Base-by-base conservation (phyloP, 92 coral and sea anemone species). In the Siderastrea siderea region DNA sequence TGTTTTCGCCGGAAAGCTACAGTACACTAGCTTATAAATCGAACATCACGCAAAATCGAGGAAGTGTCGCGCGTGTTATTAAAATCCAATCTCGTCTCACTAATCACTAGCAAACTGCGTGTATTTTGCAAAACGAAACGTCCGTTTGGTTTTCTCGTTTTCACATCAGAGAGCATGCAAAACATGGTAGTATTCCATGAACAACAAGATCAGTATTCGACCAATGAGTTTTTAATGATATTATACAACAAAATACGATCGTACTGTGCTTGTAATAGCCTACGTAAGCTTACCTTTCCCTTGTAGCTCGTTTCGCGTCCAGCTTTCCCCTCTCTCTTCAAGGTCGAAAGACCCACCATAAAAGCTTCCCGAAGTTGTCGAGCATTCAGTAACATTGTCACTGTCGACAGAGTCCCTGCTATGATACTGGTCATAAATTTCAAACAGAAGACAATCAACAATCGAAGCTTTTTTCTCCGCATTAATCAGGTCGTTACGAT, bases 311-410 rank as follows among this genome's bases (percentile, higher is more conserved):
- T 87, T 90, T 50, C 92, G 88, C 6, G 99, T 94, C 99, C 99
- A 97, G 16, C 94, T 91, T 89, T 97, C 97, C 7, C 98, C 96
- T 51, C 98, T 96, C 62, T 97, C 99, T 84, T 97, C 99, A 5
- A 97, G 95, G 91, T 97, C 99, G 90, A 97, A 97, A 64, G 99
- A 97, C 1, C 98, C 99, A 48, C 98, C 95, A 87, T 92, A 97
- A 67, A 97, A 85, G 59, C 98, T 95, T 1, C 98, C 98, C 71
- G 99, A 97, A 10, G 99, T 94, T 7, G 99, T 97, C 5, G 99
- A 97, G 72, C 98, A 97, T 74, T 97, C 99, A 62, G 99, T 97
- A 16, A 97, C 94, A 89, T 95, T 97, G 85, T 97, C 99, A 75
- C 99, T 97, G 84, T 97, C 99, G 62, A 96, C 96, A 4, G 99